Evolutionary conservation across 1,140 invertebrate species (phyloP).

Genomic region (Brachionus sp.): DNA sequence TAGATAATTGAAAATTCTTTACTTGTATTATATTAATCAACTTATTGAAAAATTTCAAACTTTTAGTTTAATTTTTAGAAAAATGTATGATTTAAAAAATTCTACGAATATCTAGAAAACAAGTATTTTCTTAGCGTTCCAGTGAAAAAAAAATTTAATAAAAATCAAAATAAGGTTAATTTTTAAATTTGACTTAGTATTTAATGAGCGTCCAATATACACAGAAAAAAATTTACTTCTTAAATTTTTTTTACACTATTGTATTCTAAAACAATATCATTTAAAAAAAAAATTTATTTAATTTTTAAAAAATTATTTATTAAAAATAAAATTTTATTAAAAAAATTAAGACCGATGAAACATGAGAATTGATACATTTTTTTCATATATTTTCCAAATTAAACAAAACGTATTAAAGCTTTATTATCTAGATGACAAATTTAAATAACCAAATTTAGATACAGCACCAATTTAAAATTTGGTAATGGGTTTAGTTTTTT

Average conservation of each 20-base stretch:
- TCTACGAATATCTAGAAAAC: too few relatives aligned
- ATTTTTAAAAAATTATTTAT: not conserved
- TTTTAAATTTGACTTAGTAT: too few relatives aligned
- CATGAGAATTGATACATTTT: not conserved
- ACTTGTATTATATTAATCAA: too few relatives aligned
- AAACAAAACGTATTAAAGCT: not conserved
- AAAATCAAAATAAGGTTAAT: too few relatives aligned
- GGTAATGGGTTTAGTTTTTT: not conserved
- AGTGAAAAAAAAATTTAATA: too few relatives aligned
- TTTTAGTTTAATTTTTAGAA: too few relatives aligned
- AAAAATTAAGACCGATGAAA: not conserved
- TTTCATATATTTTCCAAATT: not conserved
- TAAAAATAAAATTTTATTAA: not conserved
- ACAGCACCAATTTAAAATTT: not conserved
- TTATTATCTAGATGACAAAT: not conserved
- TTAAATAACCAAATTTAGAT: not conserved
- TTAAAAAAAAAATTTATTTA: not conserved
- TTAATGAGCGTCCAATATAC: too few relatives aligned
- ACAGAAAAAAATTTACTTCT: too few relatives aligned
- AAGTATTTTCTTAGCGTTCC: too few relatives aligned
- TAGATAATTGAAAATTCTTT: too few relatives aligned
- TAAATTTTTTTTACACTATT: not conserved
- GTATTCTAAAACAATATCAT: not conserved
- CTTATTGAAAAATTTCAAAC: too few relatives aligned
- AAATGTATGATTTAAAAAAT: too few relatives aligned